Evolutionary conservation across 2,113 vertebrate species (phyloP).

Genomic region (Oryzias curvinotus): DNA sequence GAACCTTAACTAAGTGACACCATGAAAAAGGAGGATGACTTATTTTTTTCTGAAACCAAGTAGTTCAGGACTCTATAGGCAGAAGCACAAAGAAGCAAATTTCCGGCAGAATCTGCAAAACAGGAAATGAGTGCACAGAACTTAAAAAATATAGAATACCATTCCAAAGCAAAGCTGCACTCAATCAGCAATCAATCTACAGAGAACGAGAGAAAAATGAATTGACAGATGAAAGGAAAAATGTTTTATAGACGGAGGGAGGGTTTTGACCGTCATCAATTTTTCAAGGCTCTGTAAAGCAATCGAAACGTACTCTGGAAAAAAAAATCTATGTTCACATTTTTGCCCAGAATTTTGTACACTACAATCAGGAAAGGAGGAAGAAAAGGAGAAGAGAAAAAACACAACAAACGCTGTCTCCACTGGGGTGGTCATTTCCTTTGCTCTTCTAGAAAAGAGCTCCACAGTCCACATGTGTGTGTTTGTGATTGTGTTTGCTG

Average conservation of each 20-base stretch:
- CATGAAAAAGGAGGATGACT: too few species aligned
- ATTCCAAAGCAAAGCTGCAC: background rate
- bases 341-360: constrained; percentile 14
- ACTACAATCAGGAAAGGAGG: constrained; percentile 19
- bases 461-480: constrained; percentile 5
- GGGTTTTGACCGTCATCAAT: background rate
- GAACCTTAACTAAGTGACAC: too few species aligned
- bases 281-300: constrained; percentile 22
- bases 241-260: background rate
- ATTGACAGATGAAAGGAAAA: constrained; percentile 1
- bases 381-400: constrained; percentile 6
- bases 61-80: too few species aligned
- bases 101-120: constrained; percentile 9
- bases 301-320: constrained; percentile 7
- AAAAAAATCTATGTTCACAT: constrained; percentile 2
- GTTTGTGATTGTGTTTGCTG: background rate
- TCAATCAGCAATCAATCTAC: constrained; percentile 21
- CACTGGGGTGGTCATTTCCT: constrained; percentile 28
- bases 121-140: constrained; percentile 9
- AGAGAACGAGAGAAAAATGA: constrained; percentile 3
- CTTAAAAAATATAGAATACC: constrained; percentile 14
- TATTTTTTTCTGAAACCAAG: too few species aligned
- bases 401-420: constrained; percentile 12
- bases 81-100: too few species aligned
- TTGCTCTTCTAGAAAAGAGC: constrained; percentile 16